Evolutionary conservation across 2,113 vertebrate genomes (phyloP).

Genomic region (Lepus timidus): DNA sequence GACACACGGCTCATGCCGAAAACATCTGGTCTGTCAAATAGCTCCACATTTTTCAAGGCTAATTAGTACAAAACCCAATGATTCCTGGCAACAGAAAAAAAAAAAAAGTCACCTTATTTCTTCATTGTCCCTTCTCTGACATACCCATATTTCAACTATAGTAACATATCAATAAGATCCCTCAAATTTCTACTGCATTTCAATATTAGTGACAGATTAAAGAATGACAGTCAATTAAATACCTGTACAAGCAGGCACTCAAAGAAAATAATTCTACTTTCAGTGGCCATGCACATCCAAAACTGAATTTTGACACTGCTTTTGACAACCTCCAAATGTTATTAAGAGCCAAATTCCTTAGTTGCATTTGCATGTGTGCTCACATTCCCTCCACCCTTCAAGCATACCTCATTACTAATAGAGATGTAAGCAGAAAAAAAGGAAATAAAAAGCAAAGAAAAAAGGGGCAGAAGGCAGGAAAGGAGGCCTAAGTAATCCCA

Average conservation of each 20-base stretch:
- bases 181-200: slow-evolving; percentile 48
- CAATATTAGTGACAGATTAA: slow-evolving; percentile 34
- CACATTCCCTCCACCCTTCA: not conserved
- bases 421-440: not conserved
- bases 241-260: slow-evolving; percentile 11
- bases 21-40: slow-evolving; percentile 69
- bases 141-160: not conserved
- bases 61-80: slow-evolving; percentile 37
- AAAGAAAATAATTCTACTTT: slow-evolving; percentile 48
- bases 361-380: not conserved
- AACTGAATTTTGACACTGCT: slow-evolving; percentile 43
- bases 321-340: slow-evolving; percentile 29
- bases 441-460: not conserved
- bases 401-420: not conserved
- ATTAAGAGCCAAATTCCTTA: slow-evolving; percentile 47
- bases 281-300: slow-evolving; percentile 23
- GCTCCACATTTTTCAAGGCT: slow-evolving; percentile 37
- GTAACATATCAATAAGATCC: slow-evolving; percentile 43
- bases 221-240: slow-evolving; percentile 42
- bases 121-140: not conserved
- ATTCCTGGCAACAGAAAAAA: slow-evolving; percentile 27
- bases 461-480: not conserved
- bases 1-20: slow-evolving; percentile 66
- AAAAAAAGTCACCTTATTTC: slow-evolving; percentile 38
- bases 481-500: slow-evolving; percentile 11